Evolutionary conservation across 2,797 vertebrate genomes (phyloP), one percentile per base, ranked within the genome.

Genomic region (Tokudaia muenninki): DNA sequence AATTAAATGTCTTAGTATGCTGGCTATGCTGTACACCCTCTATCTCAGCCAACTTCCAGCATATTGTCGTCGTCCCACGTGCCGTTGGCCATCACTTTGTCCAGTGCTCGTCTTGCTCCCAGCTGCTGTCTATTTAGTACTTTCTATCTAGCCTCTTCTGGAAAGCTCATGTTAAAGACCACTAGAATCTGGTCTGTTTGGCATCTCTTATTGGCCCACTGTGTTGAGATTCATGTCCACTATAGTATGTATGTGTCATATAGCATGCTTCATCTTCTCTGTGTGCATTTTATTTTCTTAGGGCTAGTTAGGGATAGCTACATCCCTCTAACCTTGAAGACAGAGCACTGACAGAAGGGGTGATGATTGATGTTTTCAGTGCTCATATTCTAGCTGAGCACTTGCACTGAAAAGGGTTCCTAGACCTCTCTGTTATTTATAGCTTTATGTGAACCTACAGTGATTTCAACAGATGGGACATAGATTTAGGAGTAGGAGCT

Each of bases 31-130:
- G 2, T 87, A 4, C 1, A n/a, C 1, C 21, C 1, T 9, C 59
- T 24, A 16, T 26, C 29, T 52, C n/a, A 37, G 0, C 77, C 31
- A 63, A 57, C n/a, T 79, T 63, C 2, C 21, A 87, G 65, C 88
- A 82, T 21, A 4, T 57, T 61, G 77, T 88, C 31, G 4, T 87
- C 8, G 11, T n/a, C 67, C 14, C 9, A 19, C 0, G 0, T 57
- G 9, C 55, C 34, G 3, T n/a, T 31, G 6, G 22, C 31, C 22
- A 3, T 82, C 31, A 7, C 3, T 34, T 47, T 34, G 21, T n/a
- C n/a, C 8, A 37, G 4, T 41, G 29, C 57, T 77, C 0, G 0
- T 14, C 12, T 81, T 0, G 5, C 1, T 29, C 16, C 44, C 37
- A 1, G 26, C n/a, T 50, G n/a, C 57, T 26, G 55, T 87, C 41